Percentiles rank a stretch among this genome's conserved stretches.
phyloP scores from a whole-genome alignment of 2,113 vertebrate genomes.

The Antechinus stuartii region DNA sequence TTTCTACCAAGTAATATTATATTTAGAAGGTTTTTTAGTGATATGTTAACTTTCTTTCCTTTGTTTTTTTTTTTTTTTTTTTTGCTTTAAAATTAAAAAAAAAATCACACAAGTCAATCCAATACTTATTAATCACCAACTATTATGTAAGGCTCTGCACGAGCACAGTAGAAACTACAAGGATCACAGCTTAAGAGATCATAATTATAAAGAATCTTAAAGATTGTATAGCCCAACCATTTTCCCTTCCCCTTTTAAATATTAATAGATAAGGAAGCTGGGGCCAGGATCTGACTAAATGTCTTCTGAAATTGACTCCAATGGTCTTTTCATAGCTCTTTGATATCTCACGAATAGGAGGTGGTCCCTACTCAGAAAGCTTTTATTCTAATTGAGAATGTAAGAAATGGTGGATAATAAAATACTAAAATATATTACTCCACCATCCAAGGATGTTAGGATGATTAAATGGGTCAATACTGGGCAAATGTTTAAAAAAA shows the following conservation, averaged over 20 bases:
- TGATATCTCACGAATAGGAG: neutral
- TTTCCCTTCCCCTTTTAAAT: neutral
- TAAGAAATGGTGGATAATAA: neutral
- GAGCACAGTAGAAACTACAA: neutral
- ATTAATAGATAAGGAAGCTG: neutral
- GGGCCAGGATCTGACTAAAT: neutral
- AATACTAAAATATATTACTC: neutral
- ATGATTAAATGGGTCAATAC: neutral
- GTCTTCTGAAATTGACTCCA: neutral
- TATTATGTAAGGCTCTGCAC: neutral
- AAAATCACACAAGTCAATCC: neutral
- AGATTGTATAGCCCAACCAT: neutral
- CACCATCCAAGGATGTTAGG: neutral
- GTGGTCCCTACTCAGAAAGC: neutral
- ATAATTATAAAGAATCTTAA: neutral
- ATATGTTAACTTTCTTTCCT: neutral
- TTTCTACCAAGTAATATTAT: neutral
- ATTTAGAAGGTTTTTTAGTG: neutral
- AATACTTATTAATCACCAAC: neutral
- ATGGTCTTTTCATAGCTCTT: neutral
- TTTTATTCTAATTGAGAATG: neutral
- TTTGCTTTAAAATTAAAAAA: neutral
- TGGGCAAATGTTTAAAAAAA: neutral
- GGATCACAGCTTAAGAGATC: neutral
- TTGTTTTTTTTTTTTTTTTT: neutral